Evolutionary conservation across 2,888 invertebrate genomes (phyloP).

Genomic region (Catocala sponsa): DNA sequence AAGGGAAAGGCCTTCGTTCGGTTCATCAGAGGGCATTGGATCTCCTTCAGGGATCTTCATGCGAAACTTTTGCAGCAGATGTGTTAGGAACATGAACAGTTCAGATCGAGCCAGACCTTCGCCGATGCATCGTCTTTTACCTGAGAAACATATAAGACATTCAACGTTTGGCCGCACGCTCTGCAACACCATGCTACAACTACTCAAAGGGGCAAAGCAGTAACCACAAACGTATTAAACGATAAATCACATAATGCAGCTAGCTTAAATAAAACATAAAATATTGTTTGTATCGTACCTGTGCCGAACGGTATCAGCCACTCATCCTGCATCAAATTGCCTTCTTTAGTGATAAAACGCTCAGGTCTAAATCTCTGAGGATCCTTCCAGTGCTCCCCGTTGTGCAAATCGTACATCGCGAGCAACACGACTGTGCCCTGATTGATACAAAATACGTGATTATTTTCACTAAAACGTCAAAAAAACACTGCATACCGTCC

Average conservation of each 20-base stretch:
- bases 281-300: constrained; percentile 75
- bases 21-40: constrained; percentile 77
- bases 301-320: constrained; percentile 80
- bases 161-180: not conserved
- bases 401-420: constrained; percentile 89
- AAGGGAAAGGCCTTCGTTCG: constrained; percentile 87
- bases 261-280: too few species aligned
- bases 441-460: not conserved
- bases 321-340: constrained; percentile 81
- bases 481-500: too few species aligned
- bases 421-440: constrained; percentile 89
- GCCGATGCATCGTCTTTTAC: constrained; percentile 94
- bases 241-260: too few species aligned
- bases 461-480: too few species aligned
- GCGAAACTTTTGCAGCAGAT: constrained; percentile 91
- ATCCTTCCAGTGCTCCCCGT: constrained; percentile 88
- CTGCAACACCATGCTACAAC: too few species aligned
- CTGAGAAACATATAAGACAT: constrained; percentile 68
- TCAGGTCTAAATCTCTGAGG: constrained; percentile 89
- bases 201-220: too few species aligned
- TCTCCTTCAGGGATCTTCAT: constrained; percentile 70
- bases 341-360: constrained; percentile 88
- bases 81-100: constrained; percentile 92
- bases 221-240: too few species aligned
- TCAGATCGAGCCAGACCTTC: constrained; percentile 92